phyloP scores from a whole-genome alignment of 2,888 invertebrate species.

The Nysson spinosus region DNA sequence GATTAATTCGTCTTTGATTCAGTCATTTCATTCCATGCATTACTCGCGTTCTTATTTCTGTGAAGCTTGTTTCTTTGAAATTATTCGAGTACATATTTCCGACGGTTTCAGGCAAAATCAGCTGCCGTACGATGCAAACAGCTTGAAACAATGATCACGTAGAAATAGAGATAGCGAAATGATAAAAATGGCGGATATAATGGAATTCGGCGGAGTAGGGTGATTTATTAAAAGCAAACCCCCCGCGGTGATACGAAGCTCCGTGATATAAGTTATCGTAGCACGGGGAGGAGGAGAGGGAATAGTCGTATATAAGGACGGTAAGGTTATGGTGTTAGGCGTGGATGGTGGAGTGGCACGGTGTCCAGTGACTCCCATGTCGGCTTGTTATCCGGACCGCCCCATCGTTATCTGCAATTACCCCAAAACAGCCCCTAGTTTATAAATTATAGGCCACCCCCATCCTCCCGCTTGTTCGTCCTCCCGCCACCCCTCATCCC shows the following conservation, averaged over 20 bases:
- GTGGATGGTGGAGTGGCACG: conserved; percentile 63
- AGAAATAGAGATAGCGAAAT: too few relatives aligned
- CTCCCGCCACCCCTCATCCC: conserved; percentile 9
- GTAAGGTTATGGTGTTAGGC: conserved; percentile 63
- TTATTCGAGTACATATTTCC: too few relatives aligned
- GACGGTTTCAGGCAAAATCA: too few relatives aligned
- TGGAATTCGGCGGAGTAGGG: neutral
- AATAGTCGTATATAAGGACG: conserved; percentile 58
- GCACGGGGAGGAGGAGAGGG: conserved; percentile 50
- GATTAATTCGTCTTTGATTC: too few relatives aligned
- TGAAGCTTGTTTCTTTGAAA: too few relatives aligned
- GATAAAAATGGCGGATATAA: too few relatives aligned
- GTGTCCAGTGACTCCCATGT: conserved; percentile 77
- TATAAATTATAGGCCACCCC: conserved; percentile 76
- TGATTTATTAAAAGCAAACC: conserved; percentile 51
- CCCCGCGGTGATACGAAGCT: conserved; percentile 42
- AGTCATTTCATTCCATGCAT: conserved; percentile 5
- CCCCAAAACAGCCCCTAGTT: conserved; percentile 76
- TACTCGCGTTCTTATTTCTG: neutral
- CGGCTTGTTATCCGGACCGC: conserved; percentile 77
- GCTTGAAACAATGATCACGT: too few relatives aligned
- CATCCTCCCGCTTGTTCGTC: conserved; percentile 29
- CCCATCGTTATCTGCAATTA: conserved; percentile 77
- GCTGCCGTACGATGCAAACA: neutral
- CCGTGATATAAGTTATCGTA: conserved; percentile 56